Evolutionary conservation across 2,797 vertebrate species (phyloP).

Genomic region (Tenualosa ilisha): DNA sequence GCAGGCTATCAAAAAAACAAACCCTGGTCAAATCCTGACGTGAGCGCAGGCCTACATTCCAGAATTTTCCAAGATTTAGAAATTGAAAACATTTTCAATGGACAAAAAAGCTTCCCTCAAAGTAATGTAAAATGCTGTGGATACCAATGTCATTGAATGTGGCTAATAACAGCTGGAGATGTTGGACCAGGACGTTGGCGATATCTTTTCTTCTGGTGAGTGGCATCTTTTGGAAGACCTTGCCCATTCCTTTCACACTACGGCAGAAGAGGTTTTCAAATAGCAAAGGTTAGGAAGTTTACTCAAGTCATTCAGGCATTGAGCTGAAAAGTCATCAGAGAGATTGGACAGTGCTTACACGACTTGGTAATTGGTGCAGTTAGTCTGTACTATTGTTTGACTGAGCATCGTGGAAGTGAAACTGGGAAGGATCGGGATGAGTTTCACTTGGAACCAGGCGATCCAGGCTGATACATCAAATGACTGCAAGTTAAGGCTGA

Average conservation of each 20-base stretch:
- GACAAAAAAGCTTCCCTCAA: not conserved
- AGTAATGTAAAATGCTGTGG: not conserved
- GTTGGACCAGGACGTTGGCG: slow-evolving; percentile 36
- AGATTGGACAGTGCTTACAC: slow-evolving; percentile 50
- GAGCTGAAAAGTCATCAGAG: not conserved
- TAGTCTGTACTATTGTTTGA: slow-evolving; percentile 31
- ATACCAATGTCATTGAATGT: slow-evolving; percentile 46
- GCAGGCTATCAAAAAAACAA: too few relatives aligned
- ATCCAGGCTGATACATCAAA: slow-evolving; percentile 41
- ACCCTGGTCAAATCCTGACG: too few relatives aligned
- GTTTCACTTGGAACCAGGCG: slow-evolving; percentile 48
- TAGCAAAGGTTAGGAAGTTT: not conserved
- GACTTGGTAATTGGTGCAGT: slow-evolving; percentile 58
- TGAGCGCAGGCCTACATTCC: too few relatives aligned
- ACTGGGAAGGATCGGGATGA: slow-evolving; percentile 55
- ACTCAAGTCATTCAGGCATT: too few relatives aligned
- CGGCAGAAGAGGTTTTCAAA: not conserved
- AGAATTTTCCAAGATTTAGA: too few relatives aligned
- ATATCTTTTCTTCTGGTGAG: slow-evolving; percentile 19
- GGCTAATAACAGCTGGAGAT: slow-evolving; percentile 35
- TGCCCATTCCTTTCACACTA: slow-evolving; percentile 53
- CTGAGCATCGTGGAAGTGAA: slow-evolving; percentile 56
- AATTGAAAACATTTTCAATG: too few relatives aligned
- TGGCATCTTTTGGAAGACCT: slow-evolving; percentile 32
- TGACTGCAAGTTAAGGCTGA: slow-evolving; percentile 36